Evolutionary conservation across 1,140 invertebrate genomes (phyloP), one percentile per base, ranked within the genome.

Genomic region (Cotesia glomerata): DNA sequence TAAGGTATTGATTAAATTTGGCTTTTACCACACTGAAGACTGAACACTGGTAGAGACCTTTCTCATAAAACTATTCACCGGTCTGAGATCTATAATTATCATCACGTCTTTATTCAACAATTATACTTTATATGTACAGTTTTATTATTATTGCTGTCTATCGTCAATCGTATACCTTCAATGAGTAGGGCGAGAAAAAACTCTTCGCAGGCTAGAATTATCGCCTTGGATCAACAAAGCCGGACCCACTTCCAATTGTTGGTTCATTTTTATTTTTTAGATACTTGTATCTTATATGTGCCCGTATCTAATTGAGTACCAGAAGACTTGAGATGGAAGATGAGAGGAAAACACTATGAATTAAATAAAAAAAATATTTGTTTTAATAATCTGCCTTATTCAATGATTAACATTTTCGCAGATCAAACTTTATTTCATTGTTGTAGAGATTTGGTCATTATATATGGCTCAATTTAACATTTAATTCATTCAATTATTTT

Each of bases 141-240:
- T 32, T 59, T 74, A 68, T 77, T 75, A 77, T 75, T 74, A 58
- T 75, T 63, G 68, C 36, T 73, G 26, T 79, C 76, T 62, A 39
- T 52, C 65, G 54, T 68, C 35, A 52, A 39, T 52, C 65, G 39
- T 68, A 14, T 52, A 68, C 51, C 8, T 49, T 39, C 14, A 11
- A 69, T 18, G 51, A 45, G 39, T 45, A 52, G 39, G 39, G 32
- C 56, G 58, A 65, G 52, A 56, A 74, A 63, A 58, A 72, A 73
- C 78, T 78, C 75, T 78, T 78, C 74, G 77, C 84, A 82, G 83
- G 74, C 81, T 79, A 76, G 82, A 81, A 85, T 85, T 85, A 85
- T 84, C 84, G 79, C 81, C 81, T 85, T 82, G 81, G 85, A 85
- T 83, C 83, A 85, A 85, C 84, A 85, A 82, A 83, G 79, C 80